Percentiles rank a stretch among this genome's conserved stretches.
phyloP scores from a whole-genome alignment of 2,888 invertebrate genomes.

The Clivina fossor region DNA sequence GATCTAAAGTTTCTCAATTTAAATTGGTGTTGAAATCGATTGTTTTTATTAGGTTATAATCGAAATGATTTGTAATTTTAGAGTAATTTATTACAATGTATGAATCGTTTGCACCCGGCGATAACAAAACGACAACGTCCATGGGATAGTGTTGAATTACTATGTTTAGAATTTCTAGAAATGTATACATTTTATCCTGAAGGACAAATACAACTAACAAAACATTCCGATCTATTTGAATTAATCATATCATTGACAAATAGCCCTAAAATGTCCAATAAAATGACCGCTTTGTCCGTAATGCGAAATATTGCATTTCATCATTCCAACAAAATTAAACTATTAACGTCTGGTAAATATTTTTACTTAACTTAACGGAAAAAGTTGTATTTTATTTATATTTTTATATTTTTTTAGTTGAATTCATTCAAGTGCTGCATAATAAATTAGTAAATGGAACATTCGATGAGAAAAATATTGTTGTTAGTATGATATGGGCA shows the following conservation, averaged over 20 bases:
- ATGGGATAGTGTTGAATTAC: slow-evolving; percentile 57
- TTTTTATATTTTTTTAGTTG: slow-evolving; percentile 54
- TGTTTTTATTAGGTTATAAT: slow-evolving; percentile 13
- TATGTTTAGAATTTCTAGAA: slow-evolving; percentile 58
- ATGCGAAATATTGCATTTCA: slow-evolving; percentile 61
- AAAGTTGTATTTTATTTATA: slow-evolving; percentile 24
- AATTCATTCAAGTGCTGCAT: slow-evolving; percentile 55
- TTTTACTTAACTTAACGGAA: too few species aligned
- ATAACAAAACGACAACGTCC: slow-evolving; percentile 57
- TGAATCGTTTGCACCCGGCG: slow-evolving; percentile 56
- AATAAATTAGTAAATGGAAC: slow-evolving; percentile 53
- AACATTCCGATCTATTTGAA: slow-evolving; percentile 51
- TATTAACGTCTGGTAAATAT: slow-evolving; percentile 58
- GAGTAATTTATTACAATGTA: slow-evolving; percentile 55
- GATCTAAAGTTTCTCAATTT: too few species aligned
- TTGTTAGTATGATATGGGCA: slow-evolving; percentile 65
- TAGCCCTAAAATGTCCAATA: slow-evolving; percentile 45
- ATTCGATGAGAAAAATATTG: slow-evolving; percentile 53
- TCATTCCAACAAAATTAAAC: slow-evolving; percentile 56
- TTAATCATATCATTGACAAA: slow-evolving; percentile 48
- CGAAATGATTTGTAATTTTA: slow-evolving; percentile 43
- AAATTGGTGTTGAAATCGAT: too few species aligned
- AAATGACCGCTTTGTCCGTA: slow-evolving; percentile 53
- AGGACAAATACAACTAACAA: slow-evolving; percentile 57
- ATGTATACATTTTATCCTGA: slow-evolving; percentile 58